phyloP scores from a whole-genome alignment of 2,888 invertebrate genomes.

The Hemaris fuciformis region DNA sequence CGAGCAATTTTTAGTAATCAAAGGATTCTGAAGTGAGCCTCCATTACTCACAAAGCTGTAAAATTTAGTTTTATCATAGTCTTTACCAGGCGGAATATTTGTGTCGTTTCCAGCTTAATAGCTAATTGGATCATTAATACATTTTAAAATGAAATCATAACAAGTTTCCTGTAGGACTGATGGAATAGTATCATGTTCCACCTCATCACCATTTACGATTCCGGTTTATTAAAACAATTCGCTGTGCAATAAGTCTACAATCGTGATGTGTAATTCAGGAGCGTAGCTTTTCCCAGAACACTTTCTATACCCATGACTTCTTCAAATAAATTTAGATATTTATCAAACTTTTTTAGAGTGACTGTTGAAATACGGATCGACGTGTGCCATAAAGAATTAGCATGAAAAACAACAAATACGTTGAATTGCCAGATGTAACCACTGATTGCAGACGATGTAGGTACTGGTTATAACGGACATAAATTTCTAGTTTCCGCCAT shows the following conservation, averaged over 20 bases:
- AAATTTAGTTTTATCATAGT: too few species aligned
- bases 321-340: neutral
- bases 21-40: too few species aligned
- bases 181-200: too few species aligned
- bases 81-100: too few species aligned
- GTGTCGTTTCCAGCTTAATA: too few species aligned
- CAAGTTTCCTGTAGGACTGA: too few species aligned
- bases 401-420: neutral
- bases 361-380: neutral
- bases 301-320: neutral
- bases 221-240: neutral
- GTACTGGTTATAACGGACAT: slow-evolving; percentile 6
- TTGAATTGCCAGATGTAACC: neutral
- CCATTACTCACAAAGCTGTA: too few species aligned
- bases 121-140: too few species aligned
- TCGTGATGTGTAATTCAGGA: neutral
- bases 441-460: neutral
- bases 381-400: neutral
- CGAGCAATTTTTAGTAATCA: too few species aligned
- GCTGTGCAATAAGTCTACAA: neutral
- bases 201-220: neutral
- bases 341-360: neutral
- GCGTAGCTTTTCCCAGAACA: neutral
- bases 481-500: slow-evolving; percentile 4
- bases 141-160: too few species aligned